Percentiles rank a stretch among this genome's conserved stretches.
phyloP scores from a whole-genome alignment of 2,888 invertebrate species.

The Bombylius major region DNA sequence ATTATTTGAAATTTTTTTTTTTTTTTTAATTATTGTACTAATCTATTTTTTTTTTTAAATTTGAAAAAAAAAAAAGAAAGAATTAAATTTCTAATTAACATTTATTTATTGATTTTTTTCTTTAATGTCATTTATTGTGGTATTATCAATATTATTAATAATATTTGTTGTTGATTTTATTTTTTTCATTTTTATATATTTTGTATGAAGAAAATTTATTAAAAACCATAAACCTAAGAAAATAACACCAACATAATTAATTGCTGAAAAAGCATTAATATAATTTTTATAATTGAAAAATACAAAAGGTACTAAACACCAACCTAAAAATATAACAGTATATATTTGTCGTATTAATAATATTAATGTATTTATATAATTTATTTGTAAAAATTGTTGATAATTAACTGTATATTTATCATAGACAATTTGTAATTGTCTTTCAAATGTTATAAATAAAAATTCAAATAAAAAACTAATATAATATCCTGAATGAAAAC shows the following conservation, averaged over 20 bases:
- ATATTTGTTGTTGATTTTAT: neutral
- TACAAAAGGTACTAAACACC: conserved; percentile 63
- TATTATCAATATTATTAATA: too few species aligned
- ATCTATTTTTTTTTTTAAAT: too few species aligned
- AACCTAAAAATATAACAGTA: conserved; percentile 72
- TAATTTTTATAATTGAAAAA: conserved; percentile 57
- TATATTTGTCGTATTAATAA: conserved; percentile 55
- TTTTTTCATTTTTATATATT: neutral
- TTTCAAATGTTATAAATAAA: conserved; percentile 71
- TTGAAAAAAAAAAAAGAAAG: too few species aligned
- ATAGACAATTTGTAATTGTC: conserved; percentile 47
- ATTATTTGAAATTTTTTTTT: too few species aligned
- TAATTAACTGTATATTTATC: neutral
- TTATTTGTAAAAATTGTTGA: neutral
- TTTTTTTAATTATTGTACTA: too few species aligned
- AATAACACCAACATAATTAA: conserved; percentile 57
- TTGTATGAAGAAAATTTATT: conserved; percentile 17
- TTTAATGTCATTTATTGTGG: too few species aligned
- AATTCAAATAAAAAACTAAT: conserved; percentile 87
- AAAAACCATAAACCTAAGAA: conserved; percentile 49
- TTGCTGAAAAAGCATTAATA: conserved; percentile 46
- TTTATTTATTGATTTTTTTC: too few species aligned
- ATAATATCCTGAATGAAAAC: conserved; percentile 88
- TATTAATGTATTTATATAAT: conserved; percentile 34
- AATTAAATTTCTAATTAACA: too few species aligned